These are phyloP conservation scores for Hormaphis cornu DNA, from an alignment of 1,140 invertebrate genomes.

Conservation along the genomic window DNA sequence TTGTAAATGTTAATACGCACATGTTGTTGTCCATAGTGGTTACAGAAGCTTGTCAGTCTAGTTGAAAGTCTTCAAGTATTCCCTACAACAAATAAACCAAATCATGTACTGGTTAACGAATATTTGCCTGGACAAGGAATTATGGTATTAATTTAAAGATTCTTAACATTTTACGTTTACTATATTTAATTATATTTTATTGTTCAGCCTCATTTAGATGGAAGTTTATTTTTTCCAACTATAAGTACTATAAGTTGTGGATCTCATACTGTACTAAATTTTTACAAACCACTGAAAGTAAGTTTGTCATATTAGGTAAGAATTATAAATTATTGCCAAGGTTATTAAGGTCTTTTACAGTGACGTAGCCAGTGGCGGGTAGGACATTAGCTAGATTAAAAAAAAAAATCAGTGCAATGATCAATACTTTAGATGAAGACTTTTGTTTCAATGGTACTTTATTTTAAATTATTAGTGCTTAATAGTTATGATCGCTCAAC, in stretches of 20 bases:
- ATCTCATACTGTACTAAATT: slow-evolving; percentile 80
- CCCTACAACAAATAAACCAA: slow-evolving; percentile 61
- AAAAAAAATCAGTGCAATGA: too few species aligned
- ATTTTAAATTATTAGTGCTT: too few species aligned
- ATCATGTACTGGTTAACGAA: slow-evolving; percentile 95
- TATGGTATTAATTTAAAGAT: slow-evolving; percentile 49
- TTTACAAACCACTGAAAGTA: slow-evolving; percentile 48
- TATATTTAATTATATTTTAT: slow-evolving; percentile 33
- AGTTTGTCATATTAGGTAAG: too few species aligned
- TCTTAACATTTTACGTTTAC: slow-evolving; percentile 16
- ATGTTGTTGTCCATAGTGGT: slow-evolving; percentile 54
- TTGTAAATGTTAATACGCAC: background rate
- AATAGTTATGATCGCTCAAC: too few species aligned
- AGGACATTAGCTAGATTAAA: too few species aligned
- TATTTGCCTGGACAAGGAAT: slow-evolving; percentile 89
- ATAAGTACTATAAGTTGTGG: slow-evolving; percentile 88
- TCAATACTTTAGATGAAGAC: too few species aligned
- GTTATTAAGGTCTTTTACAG: too few species aligned
- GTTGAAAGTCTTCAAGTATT: slow-evolving; percentile 65
- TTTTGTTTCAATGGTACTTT: too few species aligned
- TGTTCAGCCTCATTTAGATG: slow-evolving; percentile 80
- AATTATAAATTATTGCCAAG: too few species aligned
- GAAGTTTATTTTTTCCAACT: slow-evolving; percentile 82
- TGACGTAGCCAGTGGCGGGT: too few species aligned
- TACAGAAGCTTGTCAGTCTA: slow-evolving; percentile 63